These are phyloP conservation scores for Trinorchestia longiramus DNA, from an alignment of 1,140 invertebrate genomes.

Conservation along the genomic window DNA sequence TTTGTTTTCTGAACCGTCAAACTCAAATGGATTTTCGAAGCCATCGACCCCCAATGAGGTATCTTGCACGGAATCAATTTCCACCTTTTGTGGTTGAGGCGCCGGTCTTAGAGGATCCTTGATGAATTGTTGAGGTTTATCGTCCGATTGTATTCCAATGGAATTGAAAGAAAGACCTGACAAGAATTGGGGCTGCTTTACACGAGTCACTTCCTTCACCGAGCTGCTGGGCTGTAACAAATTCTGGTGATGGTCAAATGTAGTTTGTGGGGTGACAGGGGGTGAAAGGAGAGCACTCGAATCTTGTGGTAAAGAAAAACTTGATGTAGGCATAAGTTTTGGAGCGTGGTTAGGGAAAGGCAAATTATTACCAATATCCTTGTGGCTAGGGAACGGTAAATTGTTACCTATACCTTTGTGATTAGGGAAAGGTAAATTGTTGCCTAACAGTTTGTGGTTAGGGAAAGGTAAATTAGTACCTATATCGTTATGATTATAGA, in stretches of 20 bases:
- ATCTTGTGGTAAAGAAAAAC: background rate
- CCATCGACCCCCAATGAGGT: background rate
- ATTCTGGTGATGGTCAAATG: background rate
- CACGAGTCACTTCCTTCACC: background rate
- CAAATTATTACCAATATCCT: background rate
- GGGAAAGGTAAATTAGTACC: too few relatives aligned
- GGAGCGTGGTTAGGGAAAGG: background rate
- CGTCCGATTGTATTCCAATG: background rate
- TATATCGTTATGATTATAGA: too few relatives aligned
- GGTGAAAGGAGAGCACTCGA: background rate
- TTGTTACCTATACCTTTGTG: background rate
- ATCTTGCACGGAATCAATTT: background rate
- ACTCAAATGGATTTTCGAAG: background rate
- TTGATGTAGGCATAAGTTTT: background rate
- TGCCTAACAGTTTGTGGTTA: too few relatives aligned
- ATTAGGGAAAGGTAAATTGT: background rate
- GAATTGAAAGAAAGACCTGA: slow-evolving; percentile 37
- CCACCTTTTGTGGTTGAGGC: background rate
- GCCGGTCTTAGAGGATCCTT: background rate
- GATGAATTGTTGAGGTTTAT: background rate
- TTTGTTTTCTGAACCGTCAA: background rate
- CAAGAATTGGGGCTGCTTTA: slow-evolving; percentile 29
- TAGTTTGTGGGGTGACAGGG: background rate
- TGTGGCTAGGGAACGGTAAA: background rate
- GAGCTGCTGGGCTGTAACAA: slow-evolving; percentile 22